Percentiles rank a stretch among this genome's conserved stretches.
phyloP scores from a whole-genome alignment of 2,113 vertebrate species.

The Athene cunicularia region DNA sequence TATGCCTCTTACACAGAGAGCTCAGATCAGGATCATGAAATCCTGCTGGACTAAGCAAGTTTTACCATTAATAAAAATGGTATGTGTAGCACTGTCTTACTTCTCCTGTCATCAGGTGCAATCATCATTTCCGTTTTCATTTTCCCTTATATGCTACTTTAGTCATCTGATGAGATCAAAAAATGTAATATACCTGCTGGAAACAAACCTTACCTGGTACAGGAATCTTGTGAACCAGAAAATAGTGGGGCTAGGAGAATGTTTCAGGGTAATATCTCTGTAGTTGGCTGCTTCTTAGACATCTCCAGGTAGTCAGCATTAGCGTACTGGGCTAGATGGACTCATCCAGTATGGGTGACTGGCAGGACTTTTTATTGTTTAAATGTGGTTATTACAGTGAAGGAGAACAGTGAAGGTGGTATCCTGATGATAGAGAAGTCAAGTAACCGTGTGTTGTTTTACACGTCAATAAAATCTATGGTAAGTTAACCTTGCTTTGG shows the following conservation, averaged over 20 bases:
- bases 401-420: background rate
- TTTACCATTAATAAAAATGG: conserved; percentile 29
- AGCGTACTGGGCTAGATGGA: background rate
- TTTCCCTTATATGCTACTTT: background rate
- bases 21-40: conserved; percentile 12
- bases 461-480: background rate
- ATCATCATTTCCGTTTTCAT: background rate
- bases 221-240: background rate
- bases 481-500: background rate
- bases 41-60: conserved; percentile 1
- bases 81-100: background rate
- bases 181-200: background rate
- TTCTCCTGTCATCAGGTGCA: background rate
- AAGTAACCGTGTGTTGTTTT: background rate
- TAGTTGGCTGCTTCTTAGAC: background rate
- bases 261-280: background rate
- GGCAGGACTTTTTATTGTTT: background rate
- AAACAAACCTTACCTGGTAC: background rate
- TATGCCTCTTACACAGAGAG: conserved; percentile 44
- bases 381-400: background rate
- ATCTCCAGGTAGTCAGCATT: background rate
- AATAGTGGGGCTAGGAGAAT: background rate
- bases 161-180: background rate
- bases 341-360: background rate
- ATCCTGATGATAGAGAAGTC: background rate